These are phyloP conservation scores for Pogonocichla stellata DNA, from an alignment of 2,113 vertebrate species.

Conservation along the genomic window DNA sequence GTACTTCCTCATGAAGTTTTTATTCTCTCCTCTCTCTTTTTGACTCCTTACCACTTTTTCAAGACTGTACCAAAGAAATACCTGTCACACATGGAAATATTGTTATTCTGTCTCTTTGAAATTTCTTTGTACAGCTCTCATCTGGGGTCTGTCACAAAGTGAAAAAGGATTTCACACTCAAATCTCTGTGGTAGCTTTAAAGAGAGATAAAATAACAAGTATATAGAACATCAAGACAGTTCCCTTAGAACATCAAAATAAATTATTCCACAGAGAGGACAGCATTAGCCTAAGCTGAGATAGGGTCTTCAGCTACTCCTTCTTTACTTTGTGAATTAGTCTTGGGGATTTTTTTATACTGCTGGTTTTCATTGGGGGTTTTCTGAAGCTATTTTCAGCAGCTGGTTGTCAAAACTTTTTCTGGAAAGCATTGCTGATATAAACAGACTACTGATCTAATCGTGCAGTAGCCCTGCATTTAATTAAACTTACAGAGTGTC, in stretches of 20 bases:
- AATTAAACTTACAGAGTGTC: neutral
- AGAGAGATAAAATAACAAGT: neutral
- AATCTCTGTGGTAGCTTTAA: neutral
- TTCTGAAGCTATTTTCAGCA: conserved; percentile 32
- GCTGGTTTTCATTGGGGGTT: neutral
- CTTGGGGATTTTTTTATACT: conserved; percentile 1
- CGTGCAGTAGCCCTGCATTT: neutral
- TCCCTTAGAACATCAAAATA: conserved; percentile 25
- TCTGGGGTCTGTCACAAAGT: neutral
- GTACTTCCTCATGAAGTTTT: neutral
- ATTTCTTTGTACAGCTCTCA: neutral
- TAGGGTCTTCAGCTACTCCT: neutral
- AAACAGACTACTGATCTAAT: conserved; percentile 21
- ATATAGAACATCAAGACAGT: neutral
- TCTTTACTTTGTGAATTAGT: conserved; percentile 19
- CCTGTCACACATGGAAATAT: neutral
- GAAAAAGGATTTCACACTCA: neutral
- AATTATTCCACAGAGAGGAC: neutral
- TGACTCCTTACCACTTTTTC: neutral
- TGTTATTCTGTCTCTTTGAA: neutral
- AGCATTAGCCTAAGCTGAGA: neutral
- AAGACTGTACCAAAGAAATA: neutral
- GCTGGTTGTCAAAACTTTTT: neutral
- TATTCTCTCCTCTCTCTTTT: neutral
- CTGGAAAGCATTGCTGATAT: neutral